A percentile compares a stretch with the other conserved stretches of the same genome.
phyloP scores from a whole-genome alignment of 2,888 invertebrate species.

The Thymelicus acteon region DNA sequence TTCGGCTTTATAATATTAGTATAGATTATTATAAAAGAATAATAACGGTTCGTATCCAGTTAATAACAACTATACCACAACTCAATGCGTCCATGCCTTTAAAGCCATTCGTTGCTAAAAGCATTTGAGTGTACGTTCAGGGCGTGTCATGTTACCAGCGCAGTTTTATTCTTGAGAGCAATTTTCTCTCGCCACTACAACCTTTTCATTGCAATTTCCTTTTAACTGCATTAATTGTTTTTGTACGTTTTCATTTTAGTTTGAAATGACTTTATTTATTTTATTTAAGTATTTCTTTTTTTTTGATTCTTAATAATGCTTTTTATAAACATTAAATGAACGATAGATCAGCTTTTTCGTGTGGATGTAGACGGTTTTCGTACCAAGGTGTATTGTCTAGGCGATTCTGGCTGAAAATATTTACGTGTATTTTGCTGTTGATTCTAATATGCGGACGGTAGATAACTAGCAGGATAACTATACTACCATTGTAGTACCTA shows the following conservation, averaged over 20 bases:
- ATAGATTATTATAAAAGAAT: too few relatives aligned
- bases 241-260: conserved; percentile 27
- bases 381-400: too few relatives aligned
- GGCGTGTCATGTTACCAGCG: conserved; percentile 35
- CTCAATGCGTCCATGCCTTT: neutral
- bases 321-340: neutral
- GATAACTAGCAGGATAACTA: too few relatives aligned
- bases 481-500: too few relatives aligned
- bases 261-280: neutral
- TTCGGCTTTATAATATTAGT: too few relatives aligned
- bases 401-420: too few relatives aligned
- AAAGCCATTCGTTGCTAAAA: conserved; percentile 32
- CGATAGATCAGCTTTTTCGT: too few relatives aligned
- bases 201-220: conserved; percentile 36
- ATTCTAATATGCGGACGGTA: too few relatives aligned
- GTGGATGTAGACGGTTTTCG: too few relatives aligned
- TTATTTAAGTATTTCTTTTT: neutral
- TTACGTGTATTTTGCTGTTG: too few relatives aligned
- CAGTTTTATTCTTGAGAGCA: conserved; percentile 37
- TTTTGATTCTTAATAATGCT: neutral
- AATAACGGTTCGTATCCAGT: neutral
- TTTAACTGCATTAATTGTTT: conserved; percentile 36
- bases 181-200: conserved; percentile 30
- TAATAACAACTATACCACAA: neutral
- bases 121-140: conserved; percentile 32